Percentiles rank a stretch among this genome's conserved stretches.
These are phyloP conservation scores for Archaeoteleia sp. DNA, from an alignment of 2,888 invertebrate species.

Conservation along the genomic window DNA sequence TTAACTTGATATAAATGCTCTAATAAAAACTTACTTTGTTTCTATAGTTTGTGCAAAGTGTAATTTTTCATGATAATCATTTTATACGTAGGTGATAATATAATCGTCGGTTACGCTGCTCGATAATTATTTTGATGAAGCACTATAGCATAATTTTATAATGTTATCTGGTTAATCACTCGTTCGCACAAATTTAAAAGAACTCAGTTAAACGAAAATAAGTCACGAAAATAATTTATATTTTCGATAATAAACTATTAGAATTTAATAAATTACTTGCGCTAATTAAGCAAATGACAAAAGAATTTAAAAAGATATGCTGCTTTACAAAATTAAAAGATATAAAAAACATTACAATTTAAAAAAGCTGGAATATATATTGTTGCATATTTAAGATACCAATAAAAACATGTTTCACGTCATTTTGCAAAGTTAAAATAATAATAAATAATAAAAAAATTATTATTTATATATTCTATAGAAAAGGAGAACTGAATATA, in stretches of 20 bases:
- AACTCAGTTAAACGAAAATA: slow-evolving; percentile 4
- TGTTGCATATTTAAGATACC: too few species aligned
- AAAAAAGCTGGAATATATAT: too few species aligned
- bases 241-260: not conserved
- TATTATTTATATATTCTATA: not conserved
- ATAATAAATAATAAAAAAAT: too few species aligned
- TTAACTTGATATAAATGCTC: not conserved
- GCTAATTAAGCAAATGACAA: not conserved
- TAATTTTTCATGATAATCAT: not conserved
- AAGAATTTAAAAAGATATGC: too few species aligned
- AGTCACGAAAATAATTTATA: slow-evolving; percentile 7
- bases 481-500: not conserved
- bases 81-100: not conserved
- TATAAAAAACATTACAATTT: too few species aligned
- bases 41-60: not conserved
- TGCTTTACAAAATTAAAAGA: too few species aligned
- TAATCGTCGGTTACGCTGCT: not conserved
- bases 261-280: not conserved
- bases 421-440: too few species aligned
- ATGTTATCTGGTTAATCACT: slow-evolving; percentile 55
- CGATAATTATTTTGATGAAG: slow-evolving; percentile 4
- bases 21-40: not conserved
- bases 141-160: slow-evolving; percentile 21
- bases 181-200: slow-evolving; percentile 41
- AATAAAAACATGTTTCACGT: too few species aligned